Percentiles rank a stretch among this genome's conserved stretches.
Conservation (phyloP, 2,797 vertebrate genomes). For the Danio aesculapii region DNA sequence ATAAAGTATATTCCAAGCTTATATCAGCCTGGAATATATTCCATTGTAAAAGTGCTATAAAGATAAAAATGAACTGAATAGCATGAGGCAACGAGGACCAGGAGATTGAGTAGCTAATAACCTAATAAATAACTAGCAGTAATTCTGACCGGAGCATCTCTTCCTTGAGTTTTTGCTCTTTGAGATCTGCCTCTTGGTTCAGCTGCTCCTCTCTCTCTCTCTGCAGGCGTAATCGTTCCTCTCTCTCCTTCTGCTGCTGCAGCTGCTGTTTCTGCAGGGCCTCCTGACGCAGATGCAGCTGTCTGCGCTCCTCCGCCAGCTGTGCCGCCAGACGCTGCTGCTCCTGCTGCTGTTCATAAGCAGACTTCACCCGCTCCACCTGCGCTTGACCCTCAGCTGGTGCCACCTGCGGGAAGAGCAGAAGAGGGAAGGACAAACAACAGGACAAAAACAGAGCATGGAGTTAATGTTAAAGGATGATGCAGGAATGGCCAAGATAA, state of each 20-base stretch:
- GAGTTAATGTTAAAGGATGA: neutral
- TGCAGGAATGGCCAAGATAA: neutral
- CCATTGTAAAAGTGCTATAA: too few species aligned
- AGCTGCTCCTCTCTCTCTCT: conserved; percentile 78
- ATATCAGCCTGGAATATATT: too few species aligned
- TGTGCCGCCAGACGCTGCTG: conserved; percentile 87
- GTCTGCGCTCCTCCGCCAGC: conserved; percentile 79
- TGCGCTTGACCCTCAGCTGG: neutral
- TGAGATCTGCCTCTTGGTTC: conserved; percentile 77
- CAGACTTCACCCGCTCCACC: conserved; percentile 71
- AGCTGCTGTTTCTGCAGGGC: conserved; percentile 86
- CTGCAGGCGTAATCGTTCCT: conserved; percentile 82
- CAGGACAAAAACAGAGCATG: neutral
- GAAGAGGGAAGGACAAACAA: neutral
- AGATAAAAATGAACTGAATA: too few species aligned
- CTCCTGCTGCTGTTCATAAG: conserved; percentile 90
- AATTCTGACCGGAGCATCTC: conserved; percentile 76
- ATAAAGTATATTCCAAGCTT: neutral
- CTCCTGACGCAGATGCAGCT: conserved; percentile 83
- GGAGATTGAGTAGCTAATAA: too few species aligned
- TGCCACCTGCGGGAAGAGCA: conserved; percentile 19
- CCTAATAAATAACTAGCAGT: neutral
- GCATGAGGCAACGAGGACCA: too few species aligned
- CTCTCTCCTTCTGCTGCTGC: conserved; percentile 85
- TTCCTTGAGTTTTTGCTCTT: conserved; percentile 74